These are phyloP conservation scores for Folsomia manolachei DNA, from an alignment of 2,888 invertebrate genomes.

Conservation along the genomic window DNA sequence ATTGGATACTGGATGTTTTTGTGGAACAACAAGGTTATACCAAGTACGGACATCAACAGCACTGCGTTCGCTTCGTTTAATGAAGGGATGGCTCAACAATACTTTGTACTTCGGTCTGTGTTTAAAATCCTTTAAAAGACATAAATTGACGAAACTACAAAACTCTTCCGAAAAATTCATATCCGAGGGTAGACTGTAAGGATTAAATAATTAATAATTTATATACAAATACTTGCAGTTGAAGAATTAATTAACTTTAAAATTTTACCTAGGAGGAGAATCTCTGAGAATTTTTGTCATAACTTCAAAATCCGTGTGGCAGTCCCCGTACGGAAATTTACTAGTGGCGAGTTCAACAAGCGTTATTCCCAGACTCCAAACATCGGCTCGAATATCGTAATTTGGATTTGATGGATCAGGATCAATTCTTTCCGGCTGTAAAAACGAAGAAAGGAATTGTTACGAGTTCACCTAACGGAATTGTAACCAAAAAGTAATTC, in stretches of 20 bases:
- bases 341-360: conserved; percentile 95
- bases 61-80: conserved; percentile 71
- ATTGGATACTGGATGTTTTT: conserved; percentile 32
- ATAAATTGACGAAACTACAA: conserved; percentile 83
- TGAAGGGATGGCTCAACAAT: conserved; percentile 82
- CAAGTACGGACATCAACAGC: conserved; percentile 71
- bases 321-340: conserved; percentile 89
- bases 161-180: conserved; percentile 79
- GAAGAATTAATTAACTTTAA: too few relatives aligned
- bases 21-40: conserved; percentile 60
- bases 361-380: conserved; percentile 97
- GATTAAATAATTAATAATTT: neutral
- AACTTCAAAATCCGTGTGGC: conserved; percentile 97
- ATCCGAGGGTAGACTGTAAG: conserved; percentile 56
- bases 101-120: conserved; percentile 91
- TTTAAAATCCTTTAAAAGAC: conserved; percentile 89
- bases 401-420: conserved; percentile 88
- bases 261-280: conserved; percentile 67
- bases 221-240: neutral
- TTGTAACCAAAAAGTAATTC: too few relatives aligned
- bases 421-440: conserved; percentile 98
- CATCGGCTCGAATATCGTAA: conserved; percentile 98
- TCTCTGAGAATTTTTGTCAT: conserved; percentile 85
- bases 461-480: neutral
- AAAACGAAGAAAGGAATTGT: conserved; percentile 31